phyloP scores from a whole-genome alignment of 2,113 vertebrate genomes.

The Potamarius usumacintae region DNA sequence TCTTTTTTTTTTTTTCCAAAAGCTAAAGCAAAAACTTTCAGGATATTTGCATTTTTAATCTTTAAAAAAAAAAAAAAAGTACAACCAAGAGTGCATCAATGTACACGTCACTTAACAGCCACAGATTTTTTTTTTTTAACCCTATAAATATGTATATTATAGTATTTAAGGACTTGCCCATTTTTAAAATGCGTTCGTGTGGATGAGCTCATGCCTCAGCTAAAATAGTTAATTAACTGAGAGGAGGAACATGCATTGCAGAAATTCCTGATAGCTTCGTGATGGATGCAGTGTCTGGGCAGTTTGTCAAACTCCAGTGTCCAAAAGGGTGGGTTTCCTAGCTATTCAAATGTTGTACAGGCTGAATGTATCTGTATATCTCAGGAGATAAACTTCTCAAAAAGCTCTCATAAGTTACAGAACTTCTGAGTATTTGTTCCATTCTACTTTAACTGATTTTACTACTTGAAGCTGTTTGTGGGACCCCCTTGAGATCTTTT shows the following conservation, averaged over 20 bases:
- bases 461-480: not conserved
- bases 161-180: not conserved
- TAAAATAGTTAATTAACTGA: not conserved
- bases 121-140: too few species aligned
- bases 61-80: too few species aligned
- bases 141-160: not conserved
- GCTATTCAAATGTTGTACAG: not conserved
- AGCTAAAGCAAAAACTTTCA: not conserved
- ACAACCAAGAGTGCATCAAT: not conserved
- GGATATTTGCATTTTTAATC: not conserved
- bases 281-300: not conserved
- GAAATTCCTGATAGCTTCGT: not conserved
- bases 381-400: not conserved
- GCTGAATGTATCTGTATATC: not conserved
- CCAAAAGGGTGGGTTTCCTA: not conserved
- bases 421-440: not conserved
- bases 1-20: not conserved
- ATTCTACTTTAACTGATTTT: not conserved
- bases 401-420: not conserved
- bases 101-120: not conserved
- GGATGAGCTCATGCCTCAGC: not conserved
- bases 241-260: not conserved
- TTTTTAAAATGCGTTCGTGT: not conserved
- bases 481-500: not conserved
- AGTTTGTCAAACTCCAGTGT: not conserved